A percentile compares a stretch with the other conserved stretches of the same genome.
Evolutionary conservation across 2,888 invertebrate genomes (phyloP).

Genomic region (Celastrina argiolus): DNA sequence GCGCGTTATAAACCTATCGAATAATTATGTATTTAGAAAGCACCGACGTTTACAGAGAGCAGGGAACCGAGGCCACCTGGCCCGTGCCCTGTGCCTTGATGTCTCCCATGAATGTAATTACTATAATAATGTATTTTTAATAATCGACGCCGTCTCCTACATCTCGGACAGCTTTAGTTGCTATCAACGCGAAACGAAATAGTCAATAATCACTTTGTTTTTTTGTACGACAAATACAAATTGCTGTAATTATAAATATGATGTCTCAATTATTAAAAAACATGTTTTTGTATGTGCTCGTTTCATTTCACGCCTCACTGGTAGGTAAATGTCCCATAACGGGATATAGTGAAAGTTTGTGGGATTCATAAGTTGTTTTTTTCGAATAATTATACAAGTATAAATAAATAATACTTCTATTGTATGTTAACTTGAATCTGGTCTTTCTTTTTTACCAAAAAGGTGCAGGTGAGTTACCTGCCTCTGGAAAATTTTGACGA

Average conservation of each 20-base stretch:
- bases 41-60: conserved; percentile 73
- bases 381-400: not conserved
- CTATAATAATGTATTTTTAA: conserved; percentile 42
- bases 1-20: conserved; percentile 63
- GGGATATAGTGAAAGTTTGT: conserved; percentile 35
- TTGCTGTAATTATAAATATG: conserved; percentile 63
- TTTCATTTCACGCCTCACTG: conserved; percentile 41
- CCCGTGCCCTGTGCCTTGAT: conserved; percentile 69
- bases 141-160: conserved; percentile 57
- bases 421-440: too few species aligned
- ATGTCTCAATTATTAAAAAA: conserved; percentile 65
- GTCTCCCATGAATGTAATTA: conserved; percentile 53
- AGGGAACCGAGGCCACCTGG: conserved; percentile 47
- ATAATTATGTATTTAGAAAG: conserved; percentile 74
- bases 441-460: too few species aligned
- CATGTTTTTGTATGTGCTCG: conserved; percentile 68
- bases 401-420: too few species aligned
- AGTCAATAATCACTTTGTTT: conserved; percentile 57
- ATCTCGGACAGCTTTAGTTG: conserved; percentile 59
- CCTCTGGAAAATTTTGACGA: too few species aligned
- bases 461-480: too few species aligned
- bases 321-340: conserved; percentile 38
- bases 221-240: conserved; percentile 72
- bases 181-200: conserved; percentile 67
- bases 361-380: conserved; percentile 20